phyloP scores from a whole-genome alignment of 2,888 invertebrate genomes.

The Teleogryllus oceanicus region DNA sequence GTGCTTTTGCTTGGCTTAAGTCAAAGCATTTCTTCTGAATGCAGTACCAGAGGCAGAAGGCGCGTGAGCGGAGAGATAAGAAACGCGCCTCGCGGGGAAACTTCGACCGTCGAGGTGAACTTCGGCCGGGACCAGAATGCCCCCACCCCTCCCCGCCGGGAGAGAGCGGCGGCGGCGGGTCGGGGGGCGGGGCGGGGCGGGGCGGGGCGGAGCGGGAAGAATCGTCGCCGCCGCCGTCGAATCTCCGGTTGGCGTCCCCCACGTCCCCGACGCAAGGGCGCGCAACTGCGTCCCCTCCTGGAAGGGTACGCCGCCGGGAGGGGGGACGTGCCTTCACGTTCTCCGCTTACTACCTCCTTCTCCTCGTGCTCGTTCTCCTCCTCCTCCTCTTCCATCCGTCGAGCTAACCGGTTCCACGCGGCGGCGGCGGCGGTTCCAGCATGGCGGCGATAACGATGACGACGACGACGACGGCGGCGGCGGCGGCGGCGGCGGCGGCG shows the following conservation, averaged over 20 bases:
- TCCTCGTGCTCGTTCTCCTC: neutral
- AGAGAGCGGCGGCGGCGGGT: neutral
- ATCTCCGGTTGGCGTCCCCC: neutral
- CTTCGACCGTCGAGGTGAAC: constrained; percentile 6
- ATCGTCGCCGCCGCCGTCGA: constrained; percentile 5
- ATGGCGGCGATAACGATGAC: neutral
- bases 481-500: no score
- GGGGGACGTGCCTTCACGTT: constrained; percentile 7
- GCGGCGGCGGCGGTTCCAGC: neutral
- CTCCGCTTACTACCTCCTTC: neutral
- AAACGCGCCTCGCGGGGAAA: neutral
- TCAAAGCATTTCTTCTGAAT: no score
- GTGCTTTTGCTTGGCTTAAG: no score
- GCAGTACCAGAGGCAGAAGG: no score
- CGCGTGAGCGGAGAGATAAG: no score
- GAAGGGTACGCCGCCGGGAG: neutral
- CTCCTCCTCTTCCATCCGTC: neutral
- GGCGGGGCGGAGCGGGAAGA: neutral
- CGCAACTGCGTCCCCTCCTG: constrained; percentile 9
- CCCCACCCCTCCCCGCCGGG: neutral
- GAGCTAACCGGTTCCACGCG: neutral
- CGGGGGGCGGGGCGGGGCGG: neutral
- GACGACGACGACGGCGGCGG: no score
- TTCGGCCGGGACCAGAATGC: neutral
- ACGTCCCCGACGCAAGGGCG: neutral